Evolutionary conservation across 2,113 vertebrate genomes (phyloP).

Genomic region (Electrona antarctica): DNA sequence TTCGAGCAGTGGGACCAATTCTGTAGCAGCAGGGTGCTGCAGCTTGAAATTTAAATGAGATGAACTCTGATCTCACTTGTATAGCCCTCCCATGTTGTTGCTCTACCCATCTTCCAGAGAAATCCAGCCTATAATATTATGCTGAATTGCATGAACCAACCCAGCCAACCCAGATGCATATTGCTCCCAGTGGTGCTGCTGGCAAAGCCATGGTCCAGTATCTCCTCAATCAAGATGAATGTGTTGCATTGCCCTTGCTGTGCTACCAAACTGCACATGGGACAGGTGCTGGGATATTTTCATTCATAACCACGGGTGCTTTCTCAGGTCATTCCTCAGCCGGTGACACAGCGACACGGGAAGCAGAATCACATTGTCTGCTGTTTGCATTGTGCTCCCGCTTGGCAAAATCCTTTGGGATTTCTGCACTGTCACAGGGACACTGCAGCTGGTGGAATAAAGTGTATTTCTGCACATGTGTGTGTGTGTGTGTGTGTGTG

Average conservation of each 20-base stretch:
- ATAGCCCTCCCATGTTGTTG: too few relatives aligned
- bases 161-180: background rate
- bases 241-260: conserved; percentile 10
- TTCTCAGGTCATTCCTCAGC: conserved; percentile 35
- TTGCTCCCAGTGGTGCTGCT: background rate
- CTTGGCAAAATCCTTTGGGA: conserved; percentile 6
- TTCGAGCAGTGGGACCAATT: too few relatives aligned
- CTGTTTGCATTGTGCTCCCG: conserved; percentile 33
- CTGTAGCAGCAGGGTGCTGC: too few relatives aligned
- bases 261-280: conserved; percentile 20
- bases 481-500: conserved; percentile 22
- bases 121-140: too few relatives aligned
- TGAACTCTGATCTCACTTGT: too few relatives aligned
- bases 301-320: conserved; percentile 22
- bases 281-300: conserved; percentile 28
- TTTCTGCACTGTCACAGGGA: conserved; percentile 31
- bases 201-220: conserved; percentile 2
- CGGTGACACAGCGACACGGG: conserved; percentile 5
- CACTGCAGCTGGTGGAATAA: conserved; percentile 29
- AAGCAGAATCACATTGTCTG: conserved; percentile 43
- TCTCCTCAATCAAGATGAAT: conserved; percentile 37
- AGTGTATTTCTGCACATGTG: conserved; percentile 19
- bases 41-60: too few relatives aligned
- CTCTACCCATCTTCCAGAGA: too few relatives aligned
- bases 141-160: too few relatives aligned